Evolutionary conservation across 2,888 invertebrate genomes (phyloP), one percentile per base, ranked within the genome.

Genomic region (Ptycholaimellus sp.): DNA sequence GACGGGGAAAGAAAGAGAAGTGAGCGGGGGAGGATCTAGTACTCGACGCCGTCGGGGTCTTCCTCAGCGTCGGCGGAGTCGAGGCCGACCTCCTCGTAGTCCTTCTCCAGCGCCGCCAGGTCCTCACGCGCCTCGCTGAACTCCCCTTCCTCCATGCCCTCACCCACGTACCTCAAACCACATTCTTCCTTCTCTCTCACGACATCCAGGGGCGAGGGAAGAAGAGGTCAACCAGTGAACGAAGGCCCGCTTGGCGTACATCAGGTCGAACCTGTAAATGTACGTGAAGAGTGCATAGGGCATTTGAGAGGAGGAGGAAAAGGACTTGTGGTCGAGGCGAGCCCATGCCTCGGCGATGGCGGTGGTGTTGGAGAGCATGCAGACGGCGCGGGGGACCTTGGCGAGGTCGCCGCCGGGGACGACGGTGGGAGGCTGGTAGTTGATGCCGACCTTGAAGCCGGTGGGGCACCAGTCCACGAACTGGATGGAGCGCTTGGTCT

Each of bases 361-460:
- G 4, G 61, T 62, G 19, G 62, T 61, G 46, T 62, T 60, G 40
- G 55, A 53, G 41, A 63, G 48, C 60, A 63, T 61, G 43, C 62
- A 63, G 13, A 63, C 61, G 20, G 63, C 60, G 41, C 66, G 48
- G 39, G 58, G 60, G 2, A 64, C 60, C 47, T 65, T 64, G 30
- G 65, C 64, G 44, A 81, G 74, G 47, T 85, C 83, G 22, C 83
- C 83, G 6, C 82, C 82, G n/a, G 85, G 85, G 36, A 85, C 83
- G 21, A 81, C 82, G 1, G 72, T 69, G 1, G 82, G 61, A 2
- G 61, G 60, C 64, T 83, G 73, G 51, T 71, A 70, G 44, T 55
- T 55, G 36, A 56, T 54, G 20, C 55, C 56, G n/a, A 50, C 45
- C 82, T 45, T 9, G 39, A 37, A 3, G 16, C 25, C 25, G 32